phyloP scores from a whole-genome alignment of 2,888 invertebrate species.

The Eupithecia inturbata region DNA sequence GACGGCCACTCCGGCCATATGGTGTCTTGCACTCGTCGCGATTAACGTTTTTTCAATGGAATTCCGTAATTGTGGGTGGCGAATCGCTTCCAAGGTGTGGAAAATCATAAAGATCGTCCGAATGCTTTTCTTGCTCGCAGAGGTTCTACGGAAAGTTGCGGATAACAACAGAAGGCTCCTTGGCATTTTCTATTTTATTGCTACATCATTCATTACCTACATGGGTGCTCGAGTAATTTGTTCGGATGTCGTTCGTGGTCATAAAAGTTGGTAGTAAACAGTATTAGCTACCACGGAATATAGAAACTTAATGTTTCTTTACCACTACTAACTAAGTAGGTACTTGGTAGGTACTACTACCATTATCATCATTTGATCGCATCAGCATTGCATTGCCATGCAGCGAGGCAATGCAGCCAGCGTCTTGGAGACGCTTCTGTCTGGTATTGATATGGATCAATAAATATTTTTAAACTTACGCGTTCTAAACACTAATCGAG shows the following conservation, averaged over 20 bases:
- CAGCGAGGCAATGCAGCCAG: too few species aligned
- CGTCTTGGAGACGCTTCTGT: too few species aligned
- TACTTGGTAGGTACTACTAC: too few species aligned
- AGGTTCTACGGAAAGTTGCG: slow-evolving; percentile 34
- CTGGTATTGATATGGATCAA: too few species aligned
- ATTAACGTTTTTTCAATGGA: slow-evolving; percentile 70
- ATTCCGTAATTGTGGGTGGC: slow-evolving; percentile 63
- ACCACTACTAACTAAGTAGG: background rate
- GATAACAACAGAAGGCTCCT: slow-evolving; percentile 28
- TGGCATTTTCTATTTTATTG: slow-evolving; percentile 30
- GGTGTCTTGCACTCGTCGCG: slow-evolving; percentile 67
- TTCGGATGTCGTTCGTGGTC: slow-evolving; percentile 45
- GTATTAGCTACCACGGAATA: slow-evolving; percentile 31
- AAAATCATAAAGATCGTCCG: slow-evolving; percentile 50
- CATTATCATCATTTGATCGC: too few species aligned
- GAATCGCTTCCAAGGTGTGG: slow-evolving; percentile 64
- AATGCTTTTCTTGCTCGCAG: slow-evolving; percentile 30
- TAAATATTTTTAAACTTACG: too few species aligned
- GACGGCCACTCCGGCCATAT: slow-evolving; percentile 79
- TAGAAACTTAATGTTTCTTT: slow-evolving; percentile 23
- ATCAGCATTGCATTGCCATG: too few species aligned
- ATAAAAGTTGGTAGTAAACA: slow-evolving; percentile 47
- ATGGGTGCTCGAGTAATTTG: slow-evolving; percentile 38
- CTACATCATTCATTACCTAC: slow-evolving; percentile 31
- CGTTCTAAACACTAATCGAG: too few species aligned